Evolutionary conservation across 2,113 vertebrate species (phyloP).

Genomic region (Ivindomyrus marchei): DNA sequence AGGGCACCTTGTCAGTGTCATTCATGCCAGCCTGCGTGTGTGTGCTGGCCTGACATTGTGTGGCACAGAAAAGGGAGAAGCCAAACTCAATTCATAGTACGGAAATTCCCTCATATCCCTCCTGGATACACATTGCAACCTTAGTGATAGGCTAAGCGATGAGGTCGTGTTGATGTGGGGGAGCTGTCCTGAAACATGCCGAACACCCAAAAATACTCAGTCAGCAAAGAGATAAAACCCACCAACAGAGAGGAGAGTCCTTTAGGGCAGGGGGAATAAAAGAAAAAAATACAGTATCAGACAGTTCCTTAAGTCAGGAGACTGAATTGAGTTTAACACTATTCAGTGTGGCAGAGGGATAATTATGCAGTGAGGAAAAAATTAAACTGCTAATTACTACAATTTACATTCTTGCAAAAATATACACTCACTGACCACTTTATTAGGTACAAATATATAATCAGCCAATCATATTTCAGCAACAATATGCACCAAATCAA

Average conservation of each 20-base stretch:
- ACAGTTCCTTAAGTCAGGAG: background rate
- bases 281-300: background rate
- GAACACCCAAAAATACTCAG: background rate
- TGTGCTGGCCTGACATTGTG: constrained; percentile 36
- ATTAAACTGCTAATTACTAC: background rate
- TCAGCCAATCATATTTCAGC: background rate
- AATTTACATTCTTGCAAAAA: background rate
- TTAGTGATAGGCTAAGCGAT: background rate
- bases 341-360: background rate
- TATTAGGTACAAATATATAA: background rate
- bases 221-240: background rate
- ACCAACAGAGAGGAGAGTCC: background rate
- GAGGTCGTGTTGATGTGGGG: background rate
- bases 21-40: constrained; percentile 30
- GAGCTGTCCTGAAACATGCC: no score
- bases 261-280: background rate
- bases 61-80: background rate
- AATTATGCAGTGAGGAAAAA: background rate
- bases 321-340: background rate
- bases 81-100: background rate
- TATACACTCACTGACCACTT: background rate
- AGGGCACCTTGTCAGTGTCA: constrained; percentile 34
- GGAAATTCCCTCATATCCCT: background rate
- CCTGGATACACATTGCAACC: background rate
- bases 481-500: background rate